phyloP scores from a whole-genome alignment of 2,797 vertebrate species.

The Okamejei kenojei region DNA sequence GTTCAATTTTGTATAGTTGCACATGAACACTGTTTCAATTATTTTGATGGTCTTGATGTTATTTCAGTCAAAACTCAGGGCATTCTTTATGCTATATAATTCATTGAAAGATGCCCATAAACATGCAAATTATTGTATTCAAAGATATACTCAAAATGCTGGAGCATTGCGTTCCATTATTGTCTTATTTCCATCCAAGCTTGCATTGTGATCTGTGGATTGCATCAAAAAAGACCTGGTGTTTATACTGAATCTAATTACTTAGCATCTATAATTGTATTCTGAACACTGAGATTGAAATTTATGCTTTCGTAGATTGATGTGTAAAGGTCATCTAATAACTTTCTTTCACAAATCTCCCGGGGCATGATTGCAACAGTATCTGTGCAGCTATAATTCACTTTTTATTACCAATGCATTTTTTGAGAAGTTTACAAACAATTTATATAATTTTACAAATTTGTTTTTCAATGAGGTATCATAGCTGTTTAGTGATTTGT shows the following conservation, averaged over 20 bases:
- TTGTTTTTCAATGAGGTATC: neutral
- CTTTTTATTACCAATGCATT: neutral
- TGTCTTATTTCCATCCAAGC: neutral
- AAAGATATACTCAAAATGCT: neutral
- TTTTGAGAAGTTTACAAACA: neutral
- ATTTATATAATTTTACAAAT: neutral
- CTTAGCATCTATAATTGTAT: neutral
- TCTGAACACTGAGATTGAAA: neutral
- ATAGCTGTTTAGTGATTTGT: neutral
- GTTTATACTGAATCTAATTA: constrained; percentile 14
- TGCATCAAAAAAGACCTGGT: neutral
- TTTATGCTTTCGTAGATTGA: constrained; percentile 11
- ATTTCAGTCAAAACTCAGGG: neutral
- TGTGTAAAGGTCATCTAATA: constrained; percentile 10
- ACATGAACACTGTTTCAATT: no score
- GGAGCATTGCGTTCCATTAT: no score
- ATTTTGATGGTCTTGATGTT: neutral
- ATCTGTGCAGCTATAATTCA: neutral
- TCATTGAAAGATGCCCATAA: neutral
- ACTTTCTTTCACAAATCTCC: neutral
- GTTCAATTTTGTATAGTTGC: no score
- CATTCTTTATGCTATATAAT: neutral
- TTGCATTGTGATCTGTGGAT: neutral
- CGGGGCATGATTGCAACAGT: constrained; percentile 4
- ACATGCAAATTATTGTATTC: neutral